Evolutionary conservation across 2,888 invertebrate genomes (phyloP).

Genomic region (Ceramica pisi): DNA sequence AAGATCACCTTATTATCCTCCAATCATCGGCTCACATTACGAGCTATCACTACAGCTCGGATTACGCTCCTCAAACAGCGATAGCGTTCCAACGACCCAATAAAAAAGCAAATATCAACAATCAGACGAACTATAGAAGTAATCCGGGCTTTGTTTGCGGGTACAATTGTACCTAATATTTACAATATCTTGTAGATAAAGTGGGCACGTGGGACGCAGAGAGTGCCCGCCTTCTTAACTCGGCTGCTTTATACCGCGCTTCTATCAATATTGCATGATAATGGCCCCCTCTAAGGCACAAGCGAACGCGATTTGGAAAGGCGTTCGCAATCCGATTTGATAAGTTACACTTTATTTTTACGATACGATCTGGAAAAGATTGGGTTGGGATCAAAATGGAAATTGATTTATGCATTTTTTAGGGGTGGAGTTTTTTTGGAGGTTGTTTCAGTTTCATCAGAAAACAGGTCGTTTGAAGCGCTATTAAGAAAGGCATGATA

Average conservation of each 20-base stretch:
- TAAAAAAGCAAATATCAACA: conserved; percentile 81
- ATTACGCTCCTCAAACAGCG: conserved; percentile 67
- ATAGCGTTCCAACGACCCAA: conserved; percentile 76
- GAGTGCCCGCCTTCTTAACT: conserved; percentile 74
- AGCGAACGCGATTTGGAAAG: conserved; percentile 60
- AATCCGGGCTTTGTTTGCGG: conserved; percentile 76
- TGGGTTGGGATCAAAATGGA: conserved; percentile 41
- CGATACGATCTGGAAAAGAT: conserved; percentile 47
- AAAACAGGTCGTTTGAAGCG: not conserved
- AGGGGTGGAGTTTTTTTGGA: conserved; percentile 10
- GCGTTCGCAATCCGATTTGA: conserved; percentile 40
- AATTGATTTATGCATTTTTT: conserved; percentile 55
- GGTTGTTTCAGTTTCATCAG: conserved; percentile 20
- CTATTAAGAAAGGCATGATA: not conserved
- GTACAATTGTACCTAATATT: conserved; percentile 80
- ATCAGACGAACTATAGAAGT: conserved; percentile 68
- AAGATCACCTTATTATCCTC: conserved; percentile 31
- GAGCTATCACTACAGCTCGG: conserved; percentile 51
- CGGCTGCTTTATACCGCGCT: conserved; percentile 75
- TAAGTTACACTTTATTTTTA: conserved; percentile 57
- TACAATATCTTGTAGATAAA: conserved; percentile 79
- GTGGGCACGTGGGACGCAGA: conserved; percentile 78
- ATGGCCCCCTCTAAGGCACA: conserved; percentile 62
- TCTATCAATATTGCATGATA: conserved; percentile 84
- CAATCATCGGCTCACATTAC: conserved; percentile 40